A percentile compares a stretch with the other conserved stretches of the same genome.
Evolutionary conservation across 2,888 invertebrate species (phyloP).

Genomic region (Eretmocerus hayati): DNA sequence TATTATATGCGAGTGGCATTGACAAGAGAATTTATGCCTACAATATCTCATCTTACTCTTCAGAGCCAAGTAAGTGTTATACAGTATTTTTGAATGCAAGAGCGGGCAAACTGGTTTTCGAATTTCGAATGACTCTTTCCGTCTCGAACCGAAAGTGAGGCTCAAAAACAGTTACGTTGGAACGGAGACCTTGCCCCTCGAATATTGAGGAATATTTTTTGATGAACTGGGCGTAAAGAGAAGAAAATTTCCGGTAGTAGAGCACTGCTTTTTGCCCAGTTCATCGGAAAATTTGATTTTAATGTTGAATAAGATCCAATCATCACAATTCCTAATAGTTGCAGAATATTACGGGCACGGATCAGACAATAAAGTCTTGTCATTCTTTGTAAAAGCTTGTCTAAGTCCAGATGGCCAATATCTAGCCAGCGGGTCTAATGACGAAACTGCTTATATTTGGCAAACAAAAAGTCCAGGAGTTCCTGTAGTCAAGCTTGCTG

Average conservation of each 20-base stretch:
- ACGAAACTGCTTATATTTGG: constrained; percentile 84
- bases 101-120: too few relatives aligned
- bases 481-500: constrained; percentile 64
- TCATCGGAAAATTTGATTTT: neutral
- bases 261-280: too few relatives aligned
- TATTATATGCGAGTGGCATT: constrained; percentile 80
- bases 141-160: too few relatives aligned
- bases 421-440: constrained; percentile 82
- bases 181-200: too few relatives aligned
- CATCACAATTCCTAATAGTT: constrained; percentile 33
- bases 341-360: constrained; percentile 59
- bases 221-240: too few relatives aligned
- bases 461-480: constrained; percentile 55
- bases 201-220: too few relatives aligned
- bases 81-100: too few relatives aligned
- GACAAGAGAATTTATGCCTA: constrained; percentile 81
- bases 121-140: too few relatives aligned
- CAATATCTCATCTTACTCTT: constrained; percentile 64
- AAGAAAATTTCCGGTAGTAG: too few relatives aligned
- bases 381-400: constrained; percentile 79
- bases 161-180: too few relatives aligned
- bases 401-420: constrained; percentile 76
- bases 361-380: constrained; percentile 67
- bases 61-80: constrained; percentile 54
- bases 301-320: neutral